Evolutionary conservation across 2,797 vertebrate species (phyloP).

Genomic region (Tapirus indicus): DNA sequence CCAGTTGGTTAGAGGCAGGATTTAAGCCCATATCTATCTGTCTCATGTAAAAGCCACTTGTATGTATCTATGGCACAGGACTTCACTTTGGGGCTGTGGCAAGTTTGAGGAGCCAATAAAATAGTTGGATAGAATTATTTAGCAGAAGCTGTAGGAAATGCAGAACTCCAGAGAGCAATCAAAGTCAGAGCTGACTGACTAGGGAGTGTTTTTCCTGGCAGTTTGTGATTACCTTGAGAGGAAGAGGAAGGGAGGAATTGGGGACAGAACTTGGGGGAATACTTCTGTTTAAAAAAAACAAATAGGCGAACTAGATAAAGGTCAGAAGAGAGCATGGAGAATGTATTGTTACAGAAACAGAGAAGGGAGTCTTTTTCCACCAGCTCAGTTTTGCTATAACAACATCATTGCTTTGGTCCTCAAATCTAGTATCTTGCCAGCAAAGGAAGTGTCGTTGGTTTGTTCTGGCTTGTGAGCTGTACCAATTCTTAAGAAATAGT

Average conservation of each 20-base stretch:
- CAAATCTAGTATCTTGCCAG: conserved; percentile 6
- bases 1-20: background rate
- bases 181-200: conserved; percentile 31
- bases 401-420: conserved; percentile 2
- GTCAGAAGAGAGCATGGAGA: background rate
- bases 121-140: background rate
- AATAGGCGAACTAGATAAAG: background rate
- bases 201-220: background rate
- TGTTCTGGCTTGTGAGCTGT: background rate
- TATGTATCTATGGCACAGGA: background rate
- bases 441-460: background rate
- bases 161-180: background rate
- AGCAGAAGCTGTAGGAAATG: background rate
- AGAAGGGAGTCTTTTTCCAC: background rate
- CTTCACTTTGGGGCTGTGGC: background rate
- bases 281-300: conserved; percentile 42
- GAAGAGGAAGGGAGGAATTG: background rate
- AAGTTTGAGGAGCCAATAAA: conserved; percentile 28
- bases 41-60: background rate
- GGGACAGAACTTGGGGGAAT: background rate
- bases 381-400: background rate
- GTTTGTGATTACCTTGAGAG: conserved; percentile 5
- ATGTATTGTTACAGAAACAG: conserved; percentile 12
- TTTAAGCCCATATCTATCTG: background rate
- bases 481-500: background rate